Evolutionary conservation across 1,140 invertebrate species (phyloP).

Genomic region (Helicoverpa zea): DNA sequence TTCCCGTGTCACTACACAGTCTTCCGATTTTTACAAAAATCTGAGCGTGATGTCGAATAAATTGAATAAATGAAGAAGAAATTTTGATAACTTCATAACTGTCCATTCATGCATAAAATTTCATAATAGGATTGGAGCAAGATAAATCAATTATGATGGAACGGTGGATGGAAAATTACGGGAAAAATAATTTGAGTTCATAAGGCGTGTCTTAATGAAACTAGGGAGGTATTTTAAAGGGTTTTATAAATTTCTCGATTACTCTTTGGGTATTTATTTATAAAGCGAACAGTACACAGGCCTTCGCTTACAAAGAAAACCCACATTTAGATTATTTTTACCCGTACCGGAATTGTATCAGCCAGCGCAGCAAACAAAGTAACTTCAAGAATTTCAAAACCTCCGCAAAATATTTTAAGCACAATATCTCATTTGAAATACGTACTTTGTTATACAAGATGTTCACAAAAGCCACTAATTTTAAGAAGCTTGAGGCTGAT

Average conservation of each 20-base stretch:
- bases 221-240: background rate
- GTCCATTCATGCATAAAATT: conserved; percentile 13
- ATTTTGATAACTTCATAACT: background rate
- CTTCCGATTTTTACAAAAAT: background rate
- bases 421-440: background rate
- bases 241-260: too few relatives aligned
- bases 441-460: background rate
- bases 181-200: conserved; percentile 8
- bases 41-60: background rate
- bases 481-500: background rate
- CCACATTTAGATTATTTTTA: too few relatives aligned
- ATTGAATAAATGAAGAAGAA: background rate
- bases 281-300: too few relatives aligned
- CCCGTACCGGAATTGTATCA: too few relatives aligned
- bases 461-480: conserved; percentile 1
- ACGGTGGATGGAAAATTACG: conserved; percentile 6
- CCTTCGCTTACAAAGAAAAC: too few relatives aligned
- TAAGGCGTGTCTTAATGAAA: background rate
- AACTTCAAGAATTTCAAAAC: too few relatives aligned
- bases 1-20: too few relatives aligned
- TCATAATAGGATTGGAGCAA: conserved; percentile 12
- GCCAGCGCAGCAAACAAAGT: too few relatives aligned
- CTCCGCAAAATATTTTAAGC: background rate
- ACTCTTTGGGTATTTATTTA: too few relatives aligned
- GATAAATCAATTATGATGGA: conserved; percentile 15